These are phyloP conservation scores for Hapalemur alaotrensis DNA, from an alignment of 2,797 vertebrate species.

Conservation along the genomic window DNA sequence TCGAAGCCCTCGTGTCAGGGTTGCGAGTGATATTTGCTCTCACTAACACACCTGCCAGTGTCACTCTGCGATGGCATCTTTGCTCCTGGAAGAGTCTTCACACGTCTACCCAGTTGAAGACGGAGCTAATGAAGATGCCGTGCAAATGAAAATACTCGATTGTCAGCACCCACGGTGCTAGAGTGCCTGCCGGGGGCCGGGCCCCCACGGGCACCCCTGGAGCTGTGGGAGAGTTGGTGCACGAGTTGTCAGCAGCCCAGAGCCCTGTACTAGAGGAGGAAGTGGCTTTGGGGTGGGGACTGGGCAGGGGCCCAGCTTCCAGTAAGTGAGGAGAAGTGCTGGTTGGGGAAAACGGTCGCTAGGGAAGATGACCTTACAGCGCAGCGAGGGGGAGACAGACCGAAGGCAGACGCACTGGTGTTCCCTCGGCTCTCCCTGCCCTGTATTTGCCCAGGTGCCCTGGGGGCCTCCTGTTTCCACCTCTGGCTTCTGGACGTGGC, in stretches of 20 bases:
- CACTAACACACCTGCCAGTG: background rate
- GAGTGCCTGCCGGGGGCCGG: rapidly evolving
- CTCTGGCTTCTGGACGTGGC: background rate
- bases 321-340: background rate
- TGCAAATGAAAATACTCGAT: background rate
- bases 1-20: background rate
- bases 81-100: background rate
- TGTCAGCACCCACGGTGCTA: background rate
- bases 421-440: background rate
- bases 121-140: background rate
- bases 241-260: background rate
- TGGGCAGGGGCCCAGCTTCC: background rate
- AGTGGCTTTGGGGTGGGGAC: background rate
- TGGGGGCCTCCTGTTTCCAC: background rate
- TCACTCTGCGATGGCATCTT: background rate
- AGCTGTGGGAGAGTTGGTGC: background rate
- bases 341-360: background rate
- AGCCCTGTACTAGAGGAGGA: background rate
- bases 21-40: too few relatives aligned
- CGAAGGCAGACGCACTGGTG: rapidly evolving
- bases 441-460: rapidly evolving
- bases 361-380: background rate
- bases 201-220: rapidly evolving
- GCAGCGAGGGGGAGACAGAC: background rate
- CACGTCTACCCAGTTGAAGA: background rate